phyloP scores from a whole-genome alignment of 2,797 vertebrate species.

The Poecilia velifera region DNA sequence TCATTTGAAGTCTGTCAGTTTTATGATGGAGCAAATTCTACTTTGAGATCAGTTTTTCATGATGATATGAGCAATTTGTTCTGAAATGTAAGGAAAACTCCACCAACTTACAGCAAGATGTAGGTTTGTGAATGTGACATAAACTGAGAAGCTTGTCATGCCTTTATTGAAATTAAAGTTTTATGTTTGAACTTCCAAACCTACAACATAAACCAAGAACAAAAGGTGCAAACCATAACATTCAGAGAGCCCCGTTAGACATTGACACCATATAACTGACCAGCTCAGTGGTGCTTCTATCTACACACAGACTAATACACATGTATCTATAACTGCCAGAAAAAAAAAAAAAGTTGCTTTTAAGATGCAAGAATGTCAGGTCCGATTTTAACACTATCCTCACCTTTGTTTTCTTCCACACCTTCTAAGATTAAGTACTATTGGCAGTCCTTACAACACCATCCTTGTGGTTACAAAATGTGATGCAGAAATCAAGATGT shows the following conservation, averaged over 20 bases:
- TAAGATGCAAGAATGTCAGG: background rate
- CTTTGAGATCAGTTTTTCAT: background rate
- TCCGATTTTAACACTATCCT: background rate
- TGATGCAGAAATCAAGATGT: background rate
- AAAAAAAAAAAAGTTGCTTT: background rate
- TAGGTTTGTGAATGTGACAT: background rate
- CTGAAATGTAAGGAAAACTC: background rate
- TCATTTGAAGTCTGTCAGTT: slow-evolving; percentile 3
- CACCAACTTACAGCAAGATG: background rate
- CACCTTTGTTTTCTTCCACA: background rate
- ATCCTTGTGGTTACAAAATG: background rate
- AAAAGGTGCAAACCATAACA: background rate
- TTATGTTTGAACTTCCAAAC: background rate
- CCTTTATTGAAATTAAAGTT: background rate
- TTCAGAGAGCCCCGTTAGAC: background rate
- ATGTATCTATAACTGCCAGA: too few relatives aligned
- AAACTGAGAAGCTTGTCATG: background rate
- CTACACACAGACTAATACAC: background rate
- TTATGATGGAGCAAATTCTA: background rate
- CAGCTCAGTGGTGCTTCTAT: background rate
- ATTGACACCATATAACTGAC: slow-evolving; percentile 4
- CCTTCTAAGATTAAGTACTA: background rate
- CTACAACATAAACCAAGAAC: background rate
- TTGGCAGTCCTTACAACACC: background rate
- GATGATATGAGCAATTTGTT: background rate